Conservation (phyloP, 2,888 invertebrate genomes). For the Phaedon cochleariae region DNA sequence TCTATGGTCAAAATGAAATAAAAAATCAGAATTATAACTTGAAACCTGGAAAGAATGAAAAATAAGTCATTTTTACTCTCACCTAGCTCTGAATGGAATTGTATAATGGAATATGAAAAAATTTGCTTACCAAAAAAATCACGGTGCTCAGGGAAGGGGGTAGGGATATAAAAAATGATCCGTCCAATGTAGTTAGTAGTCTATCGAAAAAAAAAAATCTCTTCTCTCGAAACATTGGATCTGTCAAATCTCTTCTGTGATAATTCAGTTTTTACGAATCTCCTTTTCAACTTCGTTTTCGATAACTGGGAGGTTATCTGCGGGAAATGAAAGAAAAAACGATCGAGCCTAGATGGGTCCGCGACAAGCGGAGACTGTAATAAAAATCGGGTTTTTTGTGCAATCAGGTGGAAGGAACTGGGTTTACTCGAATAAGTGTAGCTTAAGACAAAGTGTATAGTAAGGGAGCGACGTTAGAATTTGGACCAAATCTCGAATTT, state of each 20-base stretch:
- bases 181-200: constrained; percentile 47
- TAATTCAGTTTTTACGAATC: constrained; percentile 46
- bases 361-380: constrained; percentile 40
- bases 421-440: constrained; percentile 51
- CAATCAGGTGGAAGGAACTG: constrained; percentile 71
- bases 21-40: no score
- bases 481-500: constrained; percentile 44
- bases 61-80: no score
- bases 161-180: constrained; percentile 21
- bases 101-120: background rate
- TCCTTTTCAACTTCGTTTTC: constrained; percentile 34
- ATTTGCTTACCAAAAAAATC: background rate
- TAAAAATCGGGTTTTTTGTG: constrained; percentile 81
- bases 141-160: background rate
- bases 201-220: constrained; percentile 28
- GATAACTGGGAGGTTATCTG: constrained; percentile 46
- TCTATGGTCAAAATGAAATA: no score
- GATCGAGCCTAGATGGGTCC: constrained; percentile 30
- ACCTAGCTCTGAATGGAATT: no score
- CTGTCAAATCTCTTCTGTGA: constrained; percentile 53
- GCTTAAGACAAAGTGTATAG: constrained; percentile 43
- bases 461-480: constrained; percentile 57
- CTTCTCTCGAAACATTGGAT: constrained; percentile 45
- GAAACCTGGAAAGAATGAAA: no score
- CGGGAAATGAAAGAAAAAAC: constrained; percentile 47